These are phyloP conservation scores for Bufo bufo DNA, from an alignment of 2,113 vertebrate species.

Conservation along the genomic window DNA sequence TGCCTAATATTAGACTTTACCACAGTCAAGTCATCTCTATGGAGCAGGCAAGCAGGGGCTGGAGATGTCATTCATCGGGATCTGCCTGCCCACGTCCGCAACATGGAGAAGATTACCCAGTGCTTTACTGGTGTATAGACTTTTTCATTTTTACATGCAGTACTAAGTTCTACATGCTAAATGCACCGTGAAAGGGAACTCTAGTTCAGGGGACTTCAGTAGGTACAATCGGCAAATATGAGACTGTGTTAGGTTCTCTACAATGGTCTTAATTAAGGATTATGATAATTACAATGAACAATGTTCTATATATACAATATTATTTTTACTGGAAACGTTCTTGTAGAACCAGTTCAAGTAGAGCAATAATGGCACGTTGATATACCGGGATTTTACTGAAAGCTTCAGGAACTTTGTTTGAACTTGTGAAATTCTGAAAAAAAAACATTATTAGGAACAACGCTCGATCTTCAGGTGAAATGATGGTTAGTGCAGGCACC, in stretches of 20 bases:
- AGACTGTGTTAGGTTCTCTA: neutral
- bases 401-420: neutral
- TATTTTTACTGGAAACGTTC: neutral
- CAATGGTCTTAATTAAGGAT: neutral
- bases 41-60: neutral
- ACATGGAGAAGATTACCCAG: too few species aligned
- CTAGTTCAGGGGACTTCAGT: neutral
- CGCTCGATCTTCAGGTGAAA: too few species aligned
- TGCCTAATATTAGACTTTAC: neutral
- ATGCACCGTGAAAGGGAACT: neutral
- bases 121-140: too few species aligned
- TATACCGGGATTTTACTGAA: neutral
- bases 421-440: neutral
- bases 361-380: neutral
- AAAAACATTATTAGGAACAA: neutral
- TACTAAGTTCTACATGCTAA: neutral
- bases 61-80: neutral
- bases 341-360: constrained; percentile 3
- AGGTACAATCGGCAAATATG: neutral
- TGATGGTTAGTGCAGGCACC: too few species aligned
- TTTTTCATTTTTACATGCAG: neutral
- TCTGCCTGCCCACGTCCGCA: neutral
- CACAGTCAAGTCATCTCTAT: neutral
- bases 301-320: neutral
- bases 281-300: neutral